Evolutionary conservation across 2,797 vertebrate species (phyloP), one percentile per base, ranked within the genome.

Genomic region (Dipus sagitta): DNA sequence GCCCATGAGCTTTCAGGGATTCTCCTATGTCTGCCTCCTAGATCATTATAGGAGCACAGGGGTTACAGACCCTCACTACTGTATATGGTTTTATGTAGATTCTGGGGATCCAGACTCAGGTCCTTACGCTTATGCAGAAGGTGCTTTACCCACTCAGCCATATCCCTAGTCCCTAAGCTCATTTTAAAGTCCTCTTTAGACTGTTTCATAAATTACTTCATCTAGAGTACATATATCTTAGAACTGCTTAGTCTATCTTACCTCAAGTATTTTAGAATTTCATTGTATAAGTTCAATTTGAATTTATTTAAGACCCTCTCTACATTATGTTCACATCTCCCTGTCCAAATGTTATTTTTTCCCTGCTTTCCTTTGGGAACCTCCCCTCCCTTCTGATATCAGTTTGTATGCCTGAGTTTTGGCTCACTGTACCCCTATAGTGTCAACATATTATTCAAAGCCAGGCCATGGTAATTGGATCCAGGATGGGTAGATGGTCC

Each of bases 141-240:
- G 47, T 47, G 47, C 9, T 47, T 10, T 47, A 11, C 2, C 54
- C 13, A 17, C 54, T 17, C 3, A 58, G 54, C 14, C 54, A 2
- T 58, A 58, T 58, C 54, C 54, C 54, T 58, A 58, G 14, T 58
- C 54, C 54, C 3, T 14, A 88, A 38, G 75, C 54, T 58, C 17
- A 14, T 58, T 58, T 58, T 58, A 58, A 58, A 58, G 54, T 58
- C 54, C 54, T 54, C 54, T 58, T 70, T n/a, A 95, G 74, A 67
- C 21, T 86, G 62, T 68, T 88, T 80, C n/a, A 79, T 74, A 84
- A 79, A 32, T 74, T 68, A 84, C 70, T 93, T 88, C 47, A 82
- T 32, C 58, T 74, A 13, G 26, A 82, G 9, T 20, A 68, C 76
- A 52, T 72, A 64, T 47, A n/a, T 80, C 24, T 65, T 75, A 6